Percentiles rank a stretch among this genome's conserved stretches.
Conservation (phyloP, 2,797 vertebrate genomes). For the Nothura maculosa region DNA sequence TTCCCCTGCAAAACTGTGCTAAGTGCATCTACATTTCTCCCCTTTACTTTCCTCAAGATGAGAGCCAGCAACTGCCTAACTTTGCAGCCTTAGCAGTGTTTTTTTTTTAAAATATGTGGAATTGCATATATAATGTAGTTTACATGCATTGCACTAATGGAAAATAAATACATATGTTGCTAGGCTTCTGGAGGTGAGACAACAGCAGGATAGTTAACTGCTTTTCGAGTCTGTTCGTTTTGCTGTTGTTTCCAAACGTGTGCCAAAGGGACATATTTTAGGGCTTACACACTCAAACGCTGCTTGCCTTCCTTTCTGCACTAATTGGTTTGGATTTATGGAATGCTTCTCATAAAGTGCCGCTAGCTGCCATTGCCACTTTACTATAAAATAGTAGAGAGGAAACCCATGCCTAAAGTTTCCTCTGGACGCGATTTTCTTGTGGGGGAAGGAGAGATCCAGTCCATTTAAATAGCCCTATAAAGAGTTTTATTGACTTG, state of each 20-base stretch:
- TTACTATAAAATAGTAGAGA: slow-evolving; percentile 55
- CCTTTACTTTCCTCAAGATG: neutral
- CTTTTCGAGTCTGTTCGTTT: slow-evolving; percentile 16
- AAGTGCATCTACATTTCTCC: neutral
- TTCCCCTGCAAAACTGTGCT: neutral
- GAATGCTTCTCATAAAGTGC: slow-evolving; percentile 56
- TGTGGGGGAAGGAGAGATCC: neutral
- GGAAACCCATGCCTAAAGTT: slow-evolving; percentile 62
- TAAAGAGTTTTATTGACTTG: slow-evolving; percentile 67
- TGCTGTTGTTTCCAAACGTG: slow-evolving; percentile 54
- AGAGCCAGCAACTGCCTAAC: neutral
- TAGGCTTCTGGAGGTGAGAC: neutral
- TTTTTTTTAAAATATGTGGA: neutral
- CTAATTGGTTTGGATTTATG: slow-evolving; percentile 70
- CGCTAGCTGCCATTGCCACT: slow-evolving; percentile 40
- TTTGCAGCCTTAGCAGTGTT: neutral
- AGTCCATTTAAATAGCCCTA: slow-evolving; percentile 45
- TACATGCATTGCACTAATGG: neutral
- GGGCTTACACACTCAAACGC: neutral
- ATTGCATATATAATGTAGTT: neutral
- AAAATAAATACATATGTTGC: slow-evolving; percentile 8
- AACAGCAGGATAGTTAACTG: neutral
- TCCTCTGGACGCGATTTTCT: slow-evolving; percentile 61
- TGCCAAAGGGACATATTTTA: slow-evolving; percentile 29
- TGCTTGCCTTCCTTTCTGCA: slow-evolving; percentile 27